Conservation (phyloP, 1,140 invertebrate species). For the Phymorhynchus buccinoides region DNA sequence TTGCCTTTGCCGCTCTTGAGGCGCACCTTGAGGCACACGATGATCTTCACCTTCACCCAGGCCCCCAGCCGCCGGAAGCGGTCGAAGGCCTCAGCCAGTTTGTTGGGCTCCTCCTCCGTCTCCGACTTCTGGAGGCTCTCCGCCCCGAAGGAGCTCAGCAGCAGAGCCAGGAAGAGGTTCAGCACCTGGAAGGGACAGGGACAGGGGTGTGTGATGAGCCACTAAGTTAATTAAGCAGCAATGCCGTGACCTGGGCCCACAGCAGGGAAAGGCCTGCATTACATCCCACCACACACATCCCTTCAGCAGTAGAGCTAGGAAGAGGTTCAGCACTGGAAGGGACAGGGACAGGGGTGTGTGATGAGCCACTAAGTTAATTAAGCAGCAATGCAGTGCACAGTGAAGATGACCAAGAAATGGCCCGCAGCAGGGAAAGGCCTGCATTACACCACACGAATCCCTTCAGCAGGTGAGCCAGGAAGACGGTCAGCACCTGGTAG, state of each 20-base stretch:
- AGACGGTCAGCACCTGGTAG: slow-evolving; percentile 93
- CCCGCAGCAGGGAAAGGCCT: too few relatives aligned
- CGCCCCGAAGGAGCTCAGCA: slow-evolving; percentile 97
- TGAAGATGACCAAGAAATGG: too few relatives aligned
- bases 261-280: too few relatives aligned
- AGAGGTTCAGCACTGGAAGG: slow-evolving; percentile 92
- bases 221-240: too few relatives aligned
- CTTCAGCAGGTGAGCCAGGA: slow-evolving; percentile 98
- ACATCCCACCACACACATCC: too few relatives aligned
- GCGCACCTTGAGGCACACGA: slow-evolving; percentile 61
- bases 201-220: background rate
- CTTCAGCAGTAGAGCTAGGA: slow-evolving; percentile 98
- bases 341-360: background rate
- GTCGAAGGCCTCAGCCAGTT: slow-evolving; percentile 97
- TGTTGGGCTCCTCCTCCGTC: slow-evolving; percentile 88
- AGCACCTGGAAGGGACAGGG: slow-evolving; percentile 83
- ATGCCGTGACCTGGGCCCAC: too few relatives aligned
- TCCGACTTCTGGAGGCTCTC: slow-evolving; percentile 66
- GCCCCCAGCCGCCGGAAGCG: slow-evolving; percentile 84
- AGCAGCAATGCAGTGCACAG: too few relatives aligned
- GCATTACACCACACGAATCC: too few relatives aligned
- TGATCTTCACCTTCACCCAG: slow-evolving; percentile 75
- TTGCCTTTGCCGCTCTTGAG: slow-evolving; percentile 54
- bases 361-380: too few relatives aligned
- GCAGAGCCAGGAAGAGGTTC: slow-evolving; percentile 98